Conservation (phyloP, 1,140 invertebrate genomes). For the Drosophila takahashii region DNA sequence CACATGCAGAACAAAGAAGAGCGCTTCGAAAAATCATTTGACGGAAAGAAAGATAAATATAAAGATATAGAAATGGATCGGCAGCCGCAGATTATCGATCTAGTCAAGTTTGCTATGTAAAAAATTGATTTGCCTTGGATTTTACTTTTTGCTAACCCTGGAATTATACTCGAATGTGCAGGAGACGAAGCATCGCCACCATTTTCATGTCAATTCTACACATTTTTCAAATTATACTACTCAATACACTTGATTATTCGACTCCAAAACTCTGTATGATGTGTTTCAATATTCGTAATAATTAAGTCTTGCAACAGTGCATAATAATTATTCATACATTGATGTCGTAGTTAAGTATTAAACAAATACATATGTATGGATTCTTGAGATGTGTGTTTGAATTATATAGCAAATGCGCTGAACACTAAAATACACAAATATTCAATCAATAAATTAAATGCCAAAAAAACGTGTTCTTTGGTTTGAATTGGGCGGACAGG, state of each 20-base stretch:
- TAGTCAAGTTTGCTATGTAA: conserved; percentile 63
- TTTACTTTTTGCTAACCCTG: conserved; percentile 32
- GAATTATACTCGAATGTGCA: conserved; percentile 37
- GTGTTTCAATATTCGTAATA: conserved; percentile 70
- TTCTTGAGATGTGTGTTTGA: conserved; percentile 73
- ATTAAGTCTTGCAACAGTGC: conserved; percentile 68
- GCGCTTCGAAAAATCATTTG: conserved; percentile 32
- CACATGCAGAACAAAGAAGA: conserved; percentile 24
- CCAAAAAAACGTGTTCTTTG: conserved; percentile 45
- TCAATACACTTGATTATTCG: conserved; percentile 56
- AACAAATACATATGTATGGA: conserved; percentile 73
- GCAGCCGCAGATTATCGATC: conserved; percentile 49
- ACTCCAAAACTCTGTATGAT: conserved; percentile 65
- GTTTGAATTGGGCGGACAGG: not conserved
- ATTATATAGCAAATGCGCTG: conserved; percentile 65
- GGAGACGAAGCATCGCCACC: conserved; percentile 18
- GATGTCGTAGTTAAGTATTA: conserved; percentile 79
- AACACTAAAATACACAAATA: conserved; percentile 75
- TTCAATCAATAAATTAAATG: conserved; percentile 82
- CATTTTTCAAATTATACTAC: conserved; percentile 9
- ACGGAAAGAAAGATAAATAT: conserved; percentile 14
- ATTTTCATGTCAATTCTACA: conserved; percentile 66
- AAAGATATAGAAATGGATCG: conserved; percentile 37
- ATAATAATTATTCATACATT: conserved; percentile 75
- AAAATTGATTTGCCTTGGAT: conserved; percentile 46